These are phyloP conservation scores for Subacronicta megacephala DNA, from an alignment of 2,888 invertebrate species.

Conservation along the genomic window DNA sequence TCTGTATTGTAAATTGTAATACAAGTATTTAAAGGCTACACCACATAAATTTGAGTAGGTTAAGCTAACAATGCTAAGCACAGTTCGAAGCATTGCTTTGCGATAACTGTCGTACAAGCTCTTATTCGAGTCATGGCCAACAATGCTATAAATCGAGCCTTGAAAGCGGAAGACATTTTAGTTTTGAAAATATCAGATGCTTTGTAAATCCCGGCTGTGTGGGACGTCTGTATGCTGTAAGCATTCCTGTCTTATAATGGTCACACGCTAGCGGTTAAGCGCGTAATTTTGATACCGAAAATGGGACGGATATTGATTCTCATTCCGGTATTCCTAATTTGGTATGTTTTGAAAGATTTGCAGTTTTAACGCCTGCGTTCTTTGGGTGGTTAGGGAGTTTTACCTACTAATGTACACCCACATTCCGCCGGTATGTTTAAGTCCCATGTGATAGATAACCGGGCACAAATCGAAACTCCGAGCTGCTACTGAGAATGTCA, in stretches of 20 bases:
- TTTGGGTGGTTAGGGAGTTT: no score
- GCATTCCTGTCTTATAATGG: constrained; percentile 44
- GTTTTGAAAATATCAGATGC: constrained; percentile 82
- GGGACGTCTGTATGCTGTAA: constrained; percentile 50
- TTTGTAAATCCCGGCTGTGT: constrained; percentile 73
- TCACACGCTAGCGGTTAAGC: constrained; percentile 36
- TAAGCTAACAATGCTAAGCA: constrained; percentile 72
- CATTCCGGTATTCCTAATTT: constrained; percentile 4
- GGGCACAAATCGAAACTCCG: no score
- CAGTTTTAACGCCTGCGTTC: no score
- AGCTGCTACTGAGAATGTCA: no score
- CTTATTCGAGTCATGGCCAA: constrained; percentile 73
- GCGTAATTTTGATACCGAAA: constrained; percentile 37
- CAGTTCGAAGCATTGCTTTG: constrained; percentile 68
- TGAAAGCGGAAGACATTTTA: constrained; percentile 78
- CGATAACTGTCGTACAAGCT: constrained; percentile 85
- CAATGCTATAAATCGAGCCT: constrained; percentile 80
- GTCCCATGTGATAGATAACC: no score
- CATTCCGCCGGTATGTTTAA: no score
- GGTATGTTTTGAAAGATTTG: constrained; percentile 11
- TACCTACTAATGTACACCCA: no score
- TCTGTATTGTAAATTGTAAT: constrained; percentile 62
- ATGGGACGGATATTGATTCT: constrained; percentile 40
- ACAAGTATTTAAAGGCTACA: constrained; percentile 68
- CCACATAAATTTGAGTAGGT: constrained; percentile 71